Percentiles rank a stretch among this genome's conserved stretches.
phyloP scores from a whole-genome alignment of 2,113 vertebrate species.

The human region GRCh38 chrX:113925501-113926000 shows the following conservation, averaged over 20 bases:
- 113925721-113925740: not conserved
- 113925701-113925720: not conserved
- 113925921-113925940: not conserved
- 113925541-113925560: not conserved
- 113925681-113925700: not conserved
- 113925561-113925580: not conserved
- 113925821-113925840: not conserved
- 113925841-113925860: not conserved
- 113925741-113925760: not conserved
- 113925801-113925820: not conserved
- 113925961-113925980: not conserved
- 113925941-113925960: not conserved
- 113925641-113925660: not conserved
- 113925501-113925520: not conserved
- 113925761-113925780: not conserved
- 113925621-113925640: not conserved
- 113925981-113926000: not conserved
- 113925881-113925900: not conserved
- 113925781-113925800: not conserved
- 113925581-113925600: not conserved
- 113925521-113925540: not conserved
- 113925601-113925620: not conserved
- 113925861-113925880: not conserved
- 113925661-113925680: not conserved
- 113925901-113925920: not conserved